A percentile compares a stretch with the other conserved stretches of the same genome.
phyloP scores from a whole-genome alignment of 2,113 vertebrate genomes.

The Climacteris rufus region DNA sequence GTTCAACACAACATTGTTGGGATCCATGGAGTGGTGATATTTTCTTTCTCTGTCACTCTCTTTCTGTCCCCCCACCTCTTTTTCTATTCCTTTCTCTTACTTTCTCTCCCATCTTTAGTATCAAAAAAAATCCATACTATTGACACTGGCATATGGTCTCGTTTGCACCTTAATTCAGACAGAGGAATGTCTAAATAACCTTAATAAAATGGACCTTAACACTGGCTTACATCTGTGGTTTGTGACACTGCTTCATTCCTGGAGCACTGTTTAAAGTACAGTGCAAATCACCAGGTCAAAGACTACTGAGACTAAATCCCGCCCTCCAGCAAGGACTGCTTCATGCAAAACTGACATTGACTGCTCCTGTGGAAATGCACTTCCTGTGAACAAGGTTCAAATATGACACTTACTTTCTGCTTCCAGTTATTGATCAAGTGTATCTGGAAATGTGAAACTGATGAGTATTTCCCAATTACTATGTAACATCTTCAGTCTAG shows the following conservation, averaged over 20 bases:
- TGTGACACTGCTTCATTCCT: not conserved
- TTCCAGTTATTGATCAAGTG: not conserved
- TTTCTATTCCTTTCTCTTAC: too few species aligned
- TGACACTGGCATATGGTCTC: too few species aligned
- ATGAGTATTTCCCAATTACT: not conserved
- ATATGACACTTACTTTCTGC: not conserved
- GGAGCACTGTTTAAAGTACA: not conserved
- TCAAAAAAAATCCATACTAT: too few species aligned
- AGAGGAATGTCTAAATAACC: too few species aligned
- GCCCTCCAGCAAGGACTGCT: not conserved
- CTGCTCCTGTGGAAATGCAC: not conserved
- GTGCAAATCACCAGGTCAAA: not conserved
- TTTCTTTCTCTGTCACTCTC: too few species aligned
- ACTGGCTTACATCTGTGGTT: too few species aligned
- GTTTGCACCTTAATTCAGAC: too few species aligned
- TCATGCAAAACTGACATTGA: not conserved
- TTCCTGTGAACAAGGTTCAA: not conserved
- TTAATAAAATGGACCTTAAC: too few species aligned
- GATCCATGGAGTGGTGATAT: too few species aligned
- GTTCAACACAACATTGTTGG: too few species aligned
- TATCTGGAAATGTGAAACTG: not conserved
- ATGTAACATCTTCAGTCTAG: not conserved
- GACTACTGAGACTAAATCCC: not conserved
- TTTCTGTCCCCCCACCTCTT: too few species aligned
- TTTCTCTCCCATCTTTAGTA: too few species aligned